phyloP scores from a whole-genome alignment of 2,113 vertebrate species.

The Cyphomyrus plagiostoma region DNA sequence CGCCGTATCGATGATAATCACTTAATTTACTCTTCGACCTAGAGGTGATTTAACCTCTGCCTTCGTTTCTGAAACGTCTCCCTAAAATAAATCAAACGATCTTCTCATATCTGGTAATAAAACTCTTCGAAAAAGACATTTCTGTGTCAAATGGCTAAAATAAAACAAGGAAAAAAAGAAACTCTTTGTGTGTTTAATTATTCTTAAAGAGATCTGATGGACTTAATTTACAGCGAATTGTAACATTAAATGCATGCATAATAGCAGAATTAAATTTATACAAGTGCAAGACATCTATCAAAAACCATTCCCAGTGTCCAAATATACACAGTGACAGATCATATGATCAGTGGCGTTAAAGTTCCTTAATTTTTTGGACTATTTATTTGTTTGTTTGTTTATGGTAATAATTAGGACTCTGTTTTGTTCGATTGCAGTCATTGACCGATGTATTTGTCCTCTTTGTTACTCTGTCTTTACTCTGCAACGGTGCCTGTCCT shows the following conservation, averaged over 20 bases:
- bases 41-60: slow-evolving; percentile 10
- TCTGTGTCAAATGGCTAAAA: background rate
- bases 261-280: background rate
- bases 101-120: background rate
- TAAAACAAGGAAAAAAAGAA: background rate
- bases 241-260: background rate
- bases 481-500: slow-evolving; percentile 94
- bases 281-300: background rate
- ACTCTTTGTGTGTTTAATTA: background rate
- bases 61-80: slow-evolving; percentile 42
- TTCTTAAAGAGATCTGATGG: background rate
- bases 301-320: background rate
- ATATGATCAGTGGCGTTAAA: background rate
- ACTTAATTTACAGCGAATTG: background rate
- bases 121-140: background rate
- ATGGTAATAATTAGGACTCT: background rate
- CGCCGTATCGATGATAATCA: slow-evolving; percentile 24
- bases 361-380: background rate
- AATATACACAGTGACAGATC: background rate
- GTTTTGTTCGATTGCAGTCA: slow-evolving; percentile 49
- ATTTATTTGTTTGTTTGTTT: background rate
- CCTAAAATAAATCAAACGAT: slow-evolving; percentile 47
- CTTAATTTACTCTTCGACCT: background rate
- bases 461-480: slow-evolving; percentile 98
- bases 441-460: slow-evolving; percentile 90